Conservation (phyloP, 2,113 vertebrate genomes). For the Aspiorhynchus laticeps region DNA sequence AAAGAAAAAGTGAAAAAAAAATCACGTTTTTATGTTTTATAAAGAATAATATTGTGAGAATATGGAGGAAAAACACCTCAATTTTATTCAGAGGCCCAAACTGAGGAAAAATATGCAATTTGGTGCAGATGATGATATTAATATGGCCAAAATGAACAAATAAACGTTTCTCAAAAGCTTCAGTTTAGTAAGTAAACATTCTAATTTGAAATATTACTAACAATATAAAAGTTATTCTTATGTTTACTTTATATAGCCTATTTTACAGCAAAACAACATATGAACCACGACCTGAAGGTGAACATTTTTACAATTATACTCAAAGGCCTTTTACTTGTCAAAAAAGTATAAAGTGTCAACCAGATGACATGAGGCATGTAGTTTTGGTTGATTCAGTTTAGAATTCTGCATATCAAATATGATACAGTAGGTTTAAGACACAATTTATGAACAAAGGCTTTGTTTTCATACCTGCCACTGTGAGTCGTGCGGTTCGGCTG, state of each 20-base stretch:
- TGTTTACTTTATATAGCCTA: no score
- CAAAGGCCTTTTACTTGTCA: not conserved
- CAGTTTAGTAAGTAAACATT: not conserved
- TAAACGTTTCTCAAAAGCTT: no score
- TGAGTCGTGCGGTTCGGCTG: conserved; percentile 90
- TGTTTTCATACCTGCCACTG: conserved; percentile 83
- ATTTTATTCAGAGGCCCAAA: no score
- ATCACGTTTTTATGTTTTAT: not conserved
- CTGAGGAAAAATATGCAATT: no score
- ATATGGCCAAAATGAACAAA: not conserved
- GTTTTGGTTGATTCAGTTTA: not conserved
- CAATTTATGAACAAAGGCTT: not conserved
- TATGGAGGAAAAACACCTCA: not conserved
- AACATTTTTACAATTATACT: not conserved
- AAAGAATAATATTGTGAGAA: not conserved
- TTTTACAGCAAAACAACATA: not conserved
- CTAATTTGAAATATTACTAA: not conserved
- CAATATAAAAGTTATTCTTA: no score
- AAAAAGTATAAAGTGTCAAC: not conserved
- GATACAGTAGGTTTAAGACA: not conserved
- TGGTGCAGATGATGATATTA: not conserved
- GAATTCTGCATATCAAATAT: not conserved
- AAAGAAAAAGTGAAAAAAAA: no score
- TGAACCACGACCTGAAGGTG: not conserved
- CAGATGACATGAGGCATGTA: not conserved